Conservation (phyloP, 2,113 vertebrate species). For the Cryptomyrus ogoouensis region DNA sequence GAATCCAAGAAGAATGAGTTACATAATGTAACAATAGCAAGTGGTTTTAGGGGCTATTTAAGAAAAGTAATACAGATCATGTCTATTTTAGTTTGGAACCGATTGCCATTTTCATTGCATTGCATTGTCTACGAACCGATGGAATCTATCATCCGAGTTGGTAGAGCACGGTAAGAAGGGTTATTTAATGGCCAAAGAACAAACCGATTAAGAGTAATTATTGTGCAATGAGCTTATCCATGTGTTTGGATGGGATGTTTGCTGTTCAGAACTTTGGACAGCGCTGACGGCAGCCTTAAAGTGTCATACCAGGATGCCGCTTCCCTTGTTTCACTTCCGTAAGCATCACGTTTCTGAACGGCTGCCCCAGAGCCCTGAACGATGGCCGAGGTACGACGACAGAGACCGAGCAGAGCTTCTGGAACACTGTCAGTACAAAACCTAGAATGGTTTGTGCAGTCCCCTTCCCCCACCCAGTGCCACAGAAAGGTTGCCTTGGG, state of each 20-base stretch:
- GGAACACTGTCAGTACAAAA: neutral
- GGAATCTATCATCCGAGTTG: neutral
- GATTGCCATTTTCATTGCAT: neutral
- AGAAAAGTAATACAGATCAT: neutral
- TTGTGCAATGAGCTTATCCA: neutral
- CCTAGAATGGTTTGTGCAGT: neutral
- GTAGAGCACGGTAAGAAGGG: neutral
- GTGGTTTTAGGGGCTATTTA: neutral
- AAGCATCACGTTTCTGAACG: neutral
- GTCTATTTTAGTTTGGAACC: neutral
- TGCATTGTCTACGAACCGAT: neutral
- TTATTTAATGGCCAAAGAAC: neutral
- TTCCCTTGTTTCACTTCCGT: neutral
- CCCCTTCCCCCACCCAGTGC: neutral
- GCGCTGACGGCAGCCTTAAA: neutral
- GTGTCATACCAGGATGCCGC: neutral
- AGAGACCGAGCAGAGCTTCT: neutral
- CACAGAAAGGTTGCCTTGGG: neutral
- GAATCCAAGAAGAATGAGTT: neutral
- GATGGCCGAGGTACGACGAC: neutral
- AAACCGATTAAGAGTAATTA: neutral
- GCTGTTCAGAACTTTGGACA: neutral
- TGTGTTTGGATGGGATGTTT: neutral
- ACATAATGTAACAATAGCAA: neutral
- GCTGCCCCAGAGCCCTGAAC: neutral